phyloP scores from a whole-genome alignment of 2,888 invertebrate species.

The Meiosimyza platycephala region DNA sequence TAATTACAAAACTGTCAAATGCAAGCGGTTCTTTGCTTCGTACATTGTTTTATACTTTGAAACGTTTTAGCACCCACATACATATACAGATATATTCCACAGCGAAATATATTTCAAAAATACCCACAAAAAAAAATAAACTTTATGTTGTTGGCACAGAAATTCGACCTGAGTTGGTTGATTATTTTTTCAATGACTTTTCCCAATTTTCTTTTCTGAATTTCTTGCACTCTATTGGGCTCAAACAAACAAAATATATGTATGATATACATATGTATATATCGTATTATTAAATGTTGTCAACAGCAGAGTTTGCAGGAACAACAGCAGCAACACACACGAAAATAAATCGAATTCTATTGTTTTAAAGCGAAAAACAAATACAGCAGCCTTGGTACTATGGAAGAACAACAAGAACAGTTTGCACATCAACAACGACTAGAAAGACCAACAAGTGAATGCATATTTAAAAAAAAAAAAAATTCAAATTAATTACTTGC shows the following conservation, averaged over 20 bases:
- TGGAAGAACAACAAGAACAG: slow-evolving; percentile 25
- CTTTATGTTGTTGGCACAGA: slow-evolving; percentile 22
- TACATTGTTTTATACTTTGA: slow-evolving; percentile 6
- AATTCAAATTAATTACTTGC: slow-evolving; percentile 41
- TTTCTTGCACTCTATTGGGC: slow-evolving; percentile 6
- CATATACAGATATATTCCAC: neutral
- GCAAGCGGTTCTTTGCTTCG: slow-evolving; percentile 58
- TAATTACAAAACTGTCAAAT: slow-evolving; percentile 68
- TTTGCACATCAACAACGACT: neutral
- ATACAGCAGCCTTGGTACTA: slow-evolving; percentile 30
- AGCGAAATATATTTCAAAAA: neutral
- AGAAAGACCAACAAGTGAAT: slow-evolving; percentile 12
- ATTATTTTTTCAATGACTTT: slow-evolving; percentile 42
- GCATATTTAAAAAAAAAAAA: slow-evolving; percentile 9
- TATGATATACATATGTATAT: neutral
- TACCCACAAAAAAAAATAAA: slow-evolving; percentile 8
- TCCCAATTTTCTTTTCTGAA: neutral
- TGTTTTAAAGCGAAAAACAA: slow-evolving; percentile 25
- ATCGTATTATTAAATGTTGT: slow-evolving; percentile 31
- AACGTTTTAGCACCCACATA: neutral
- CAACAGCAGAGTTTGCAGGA: slow-evolving; percentile 34
- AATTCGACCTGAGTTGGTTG: slow-evolving; percentile 35
- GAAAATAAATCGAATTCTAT: slow-evolving; percentile 24
- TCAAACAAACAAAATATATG: slow-evolving; percentile 13
- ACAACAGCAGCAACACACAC: slow-evolving; percentile 42